Percentiles rank a stretch among this genome's conserved stretches.
These are phyloP conservation scores for Macrotrachela quadricornifera DNA, from an alignment of 1,140 invertebrate species.

Conservation along the genomic window DNA sequence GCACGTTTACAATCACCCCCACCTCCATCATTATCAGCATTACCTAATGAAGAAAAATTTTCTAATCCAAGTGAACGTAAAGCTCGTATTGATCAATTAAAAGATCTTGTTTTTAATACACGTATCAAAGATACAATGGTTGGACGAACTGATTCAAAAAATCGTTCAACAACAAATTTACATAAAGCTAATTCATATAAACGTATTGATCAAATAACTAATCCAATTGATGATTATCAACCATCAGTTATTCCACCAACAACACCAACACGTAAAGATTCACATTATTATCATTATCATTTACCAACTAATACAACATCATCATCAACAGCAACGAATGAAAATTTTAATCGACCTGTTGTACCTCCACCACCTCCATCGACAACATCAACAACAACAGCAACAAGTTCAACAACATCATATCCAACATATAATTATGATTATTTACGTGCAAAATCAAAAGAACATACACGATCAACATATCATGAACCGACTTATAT, in stretches of 20 bases:
- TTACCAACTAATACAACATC: too few relatives aligned
- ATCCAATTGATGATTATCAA: background rate
- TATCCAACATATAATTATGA: background rate
- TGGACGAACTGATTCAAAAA: too few relatives aligned
- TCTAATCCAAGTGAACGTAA: background rate
- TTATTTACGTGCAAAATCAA: background rate
- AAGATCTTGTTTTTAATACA: background rate
- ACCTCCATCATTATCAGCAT: too few relatives aligned
- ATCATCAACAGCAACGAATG: too few relatives aligned
- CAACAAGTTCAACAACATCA: background rate
- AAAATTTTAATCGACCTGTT: too few relatives aligned
- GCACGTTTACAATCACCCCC: too few relatives aligned
- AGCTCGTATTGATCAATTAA: background rate
- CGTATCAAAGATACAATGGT: background rate
- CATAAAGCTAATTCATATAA: too few relatives aligned
- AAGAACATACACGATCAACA: background rate
- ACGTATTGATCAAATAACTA: background rate
- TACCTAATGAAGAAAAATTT: too few relatives aligned
- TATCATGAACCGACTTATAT: too few relatives aligned
- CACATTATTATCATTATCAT: too few relatives aligned
- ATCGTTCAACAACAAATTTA: too few relatives aligned
- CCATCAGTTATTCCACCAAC: background rate
- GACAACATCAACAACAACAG: background rate
- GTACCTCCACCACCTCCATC: background rate
- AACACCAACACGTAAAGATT: too few relatives aligned